Evolutionary conservation across 2,113 vertebrate genomes (phyloP), one percentile per base, ranked within the genome.

Genomic region (Thalassoma bifasciatum): DNA sequence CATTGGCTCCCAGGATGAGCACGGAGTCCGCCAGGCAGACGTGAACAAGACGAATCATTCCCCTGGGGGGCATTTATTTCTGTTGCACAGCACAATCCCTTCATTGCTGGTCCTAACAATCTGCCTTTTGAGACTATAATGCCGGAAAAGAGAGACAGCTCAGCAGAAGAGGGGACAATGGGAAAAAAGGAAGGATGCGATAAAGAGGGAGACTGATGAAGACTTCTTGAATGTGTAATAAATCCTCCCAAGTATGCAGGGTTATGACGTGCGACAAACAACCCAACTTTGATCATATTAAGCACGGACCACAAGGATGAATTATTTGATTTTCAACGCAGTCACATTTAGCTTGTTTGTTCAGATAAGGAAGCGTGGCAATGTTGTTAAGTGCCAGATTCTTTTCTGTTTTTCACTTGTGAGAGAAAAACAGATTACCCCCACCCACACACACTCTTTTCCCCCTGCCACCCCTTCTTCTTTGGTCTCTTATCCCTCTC

Each of bases 21-120:
- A 11, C 3, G 74, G 71, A 82, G 81, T 81, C 80, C 50, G 38
- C 53, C 52, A 66, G 70, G 70, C 83, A 77, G 83, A 88, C 82
- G 23, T 60, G 81, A 91, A 88, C 76, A 91, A 93, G 92, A 93
- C 77, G 40, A 86, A 92, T 93, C 79, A 73, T 87, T 92, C 92
- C 89, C 46, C 92, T 40, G 42, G 78, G 82, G 92, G 73, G 79
- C 84, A 80, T 93, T 94, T 93, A 91, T 91, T 92, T 86, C 82
- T 60, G 86, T 75, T 67, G 79, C 79, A 75, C 73, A 37, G 62
- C 84, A 81, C 89, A 58, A 82, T 74, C 75, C 81, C 90, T 81
- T 88, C 79, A 81, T 86, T 86, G 88, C 88, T 49, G 74, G 79
- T 86, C 81, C 82, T 84, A 93, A 92, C 90, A 92, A 88, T 91